These are phyloP conservation scores for Lagopus leucura DNA, from an alignment of 2,113 vertebrate species.

Conservation along the genomic window DNA sequence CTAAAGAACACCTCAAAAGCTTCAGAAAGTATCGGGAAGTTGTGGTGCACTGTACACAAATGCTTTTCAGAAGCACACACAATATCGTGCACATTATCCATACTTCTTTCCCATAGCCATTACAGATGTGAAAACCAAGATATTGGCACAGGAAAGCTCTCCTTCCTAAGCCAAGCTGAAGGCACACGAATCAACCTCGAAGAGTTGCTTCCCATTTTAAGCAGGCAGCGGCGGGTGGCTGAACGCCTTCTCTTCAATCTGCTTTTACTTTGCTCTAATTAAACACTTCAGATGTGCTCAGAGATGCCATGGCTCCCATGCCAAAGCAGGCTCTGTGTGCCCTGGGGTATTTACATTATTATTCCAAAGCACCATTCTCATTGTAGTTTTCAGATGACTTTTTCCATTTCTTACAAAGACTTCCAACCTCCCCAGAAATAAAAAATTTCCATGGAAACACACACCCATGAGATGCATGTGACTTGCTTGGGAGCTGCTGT, in stretches of 20 bases:
- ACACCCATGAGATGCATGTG: neutral
- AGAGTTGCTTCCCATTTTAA: neutral
- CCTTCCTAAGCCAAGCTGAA: neutral
- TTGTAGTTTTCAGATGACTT: neutral
- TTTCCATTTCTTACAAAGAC: neutral
- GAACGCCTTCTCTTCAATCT: neutral
- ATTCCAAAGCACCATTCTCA: neutral
- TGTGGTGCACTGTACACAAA: neutral
- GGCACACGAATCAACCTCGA: neutral
- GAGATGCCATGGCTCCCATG: neutral
- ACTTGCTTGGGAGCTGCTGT: neutral
- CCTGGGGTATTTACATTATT: neutral
- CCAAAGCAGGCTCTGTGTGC: neutral
- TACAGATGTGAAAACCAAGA: neutral
- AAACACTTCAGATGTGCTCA: neutral
- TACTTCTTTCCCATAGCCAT: neutral
- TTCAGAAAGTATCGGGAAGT: neutral
- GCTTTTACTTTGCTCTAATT: neutral
- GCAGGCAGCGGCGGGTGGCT: neutral
- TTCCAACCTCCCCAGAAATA: constrained; percentile 15
- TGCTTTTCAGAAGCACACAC: neutral
- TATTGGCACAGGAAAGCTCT: neutral
- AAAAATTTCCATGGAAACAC: constrained; percentile 40
- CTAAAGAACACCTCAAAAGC: neutral
- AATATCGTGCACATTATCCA: neutral